Percentiles rank a stretch among this genome's conserved stretches.
These are phyloP conservation scores for Priapulus caudatus DNA, from an alignment of 2,888 invertebrate genomes.

Conservation along the genomic window DNA sequence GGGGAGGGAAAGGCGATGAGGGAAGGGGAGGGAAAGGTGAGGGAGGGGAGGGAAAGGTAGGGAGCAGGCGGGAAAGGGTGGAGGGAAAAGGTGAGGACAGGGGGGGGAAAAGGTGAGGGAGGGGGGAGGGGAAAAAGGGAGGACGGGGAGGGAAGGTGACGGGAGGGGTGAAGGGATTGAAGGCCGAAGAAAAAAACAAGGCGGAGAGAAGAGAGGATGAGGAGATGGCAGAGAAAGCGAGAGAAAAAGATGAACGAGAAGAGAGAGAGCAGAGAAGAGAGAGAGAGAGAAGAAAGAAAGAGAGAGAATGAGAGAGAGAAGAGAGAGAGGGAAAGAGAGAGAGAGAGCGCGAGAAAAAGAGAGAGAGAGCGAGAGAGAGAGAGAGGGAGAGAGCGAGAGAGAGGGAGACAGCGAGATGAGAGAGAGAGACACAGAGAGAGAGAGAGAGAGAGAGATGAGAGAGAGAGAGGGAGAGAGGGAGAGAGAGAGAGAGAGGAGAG, in stretches of 20 bases:
- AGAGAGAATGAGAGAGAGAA: background rate
- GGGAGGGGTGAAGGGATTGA: slow-evolving; percentile 34
- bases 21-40: slow-evolving; percentile 22
- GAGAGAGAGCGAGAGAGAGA: too few relatives aligned
- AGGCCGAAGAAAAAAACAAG: slow-evolving; percentile 26
- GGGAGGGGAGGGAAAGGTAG: slow-evolving; percentile 27
- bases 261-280: slow-evolving; percentile 23
- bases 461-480: too few relatives aligned
- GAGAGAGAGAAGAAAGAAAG: slow-evolving; percentile 3
- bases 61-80: slow-evolving; percentile 30
- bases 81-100: slow-evolving; percentile 26
- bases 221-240: slow-evolving; percentile 22
- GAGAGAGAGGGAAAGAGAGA: too few relatives aligned
- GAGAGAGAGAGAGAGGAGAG: slow-evolving; percentile 3
- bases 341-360: too few relatives aligned
- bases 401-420: too few relatives aligned
- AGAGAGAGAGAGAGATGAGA: too few relatives aligned
- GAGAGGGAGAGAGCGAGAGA: too few relatives aligned
- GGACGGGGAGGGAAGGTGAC: slow-evolving; percentile 21
- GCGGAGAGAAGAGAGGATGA: slow-evolving; percentile 28
- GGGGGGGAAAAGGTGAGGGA: slow-evolving; percentile 29
- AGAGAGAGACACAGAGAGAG: background rate
- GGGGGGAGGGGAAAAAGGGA: too few relatives aligned
- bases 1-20: slow-evolving; percentile 30
- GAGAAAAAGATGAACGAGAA: slow-evolving; percentile 27